Evolutionary conservation across 2,113 vertebrate species (phyloP), one percentile per base, ranked within the genome.

Genomic region (Dromaius novaehollandiae): DNA sequence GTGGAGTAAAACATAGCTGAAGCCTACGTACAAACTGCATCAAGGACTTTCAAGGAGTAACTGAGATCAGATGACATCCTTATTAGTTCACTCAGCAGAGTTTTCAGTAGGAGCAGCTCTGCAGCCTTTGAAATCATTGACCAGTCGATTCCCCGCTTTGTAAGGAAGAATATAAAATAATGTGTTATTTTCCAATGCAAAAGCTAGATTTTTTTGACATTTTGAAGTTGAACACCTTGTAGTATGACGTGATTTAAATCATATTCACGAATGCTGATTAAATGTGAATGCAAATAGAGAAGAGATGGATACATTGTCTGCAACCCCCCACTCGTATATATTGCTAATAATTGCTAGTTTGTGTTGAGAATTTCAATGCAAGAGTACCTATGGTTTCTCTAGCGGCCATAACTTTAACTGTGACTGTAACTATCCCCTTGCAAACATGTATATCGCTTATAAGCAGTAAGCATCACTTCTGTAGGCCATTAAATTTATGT

Each of bases 21-120:
- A 69, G 17, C 13, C 38, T 42, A 0, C 3, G 66, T 26, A 8
- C 65, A 66, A 77, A 75, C 92, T 81, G 40, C 69, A 68, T 30
- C 51, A 25, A 74, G 66, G 48, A 22, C 63, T 83, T 86, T 82
- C 79, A 69, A 94, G 71, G 36, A 86, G 44, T 48, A 77, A 0
- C 21, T 65, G 28, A 76, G 50, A 78, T 40, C 82, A 86, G 42
- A 16, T 82, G 74, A 46, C 85, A 38, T 20, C 38, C 53, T 83
- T 68, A 80, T 73, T 68, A 83, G 53, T 78, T 92, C 40, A 70
- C 30, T n/a, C 44, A 48, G 79, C 4, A 15, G 56, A 17, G 30
- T 88, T 82, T 90, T 51, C 79, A 91, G 75, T 75, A 88, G 88
- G 82, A 85, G 42, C 69, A 80, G 76, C 65, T 88, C 82, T 89